Conservation (phyloP, 2,888 invertebrate species). For the Plebejus anna region DNA sequence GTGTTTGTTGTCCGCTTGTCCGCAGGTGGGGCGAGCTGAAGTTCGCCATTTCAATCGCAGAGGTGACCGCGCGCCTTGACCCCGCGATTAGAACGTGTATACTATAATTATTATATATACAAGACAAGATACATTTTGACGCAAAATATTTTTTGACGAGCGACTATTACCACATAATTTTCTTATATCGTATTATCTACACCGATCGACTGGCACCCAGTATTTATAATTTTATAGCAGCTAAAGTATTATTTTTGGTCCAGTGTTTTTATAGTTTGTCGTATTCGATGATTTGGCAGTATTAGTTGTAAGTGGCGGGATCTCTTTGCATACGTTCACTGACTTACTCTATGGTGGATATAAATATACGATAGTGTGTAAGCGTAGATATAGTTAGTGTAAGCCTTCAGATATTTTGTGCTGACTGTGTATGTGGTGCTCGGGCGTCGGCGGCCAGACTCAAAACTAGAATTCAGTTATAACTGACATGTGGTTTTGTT, state of each 20-base stretch:
- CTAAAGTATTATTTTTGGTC: conserved; percentile 55
- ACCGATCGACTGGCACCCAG: conserved; percentile 59
- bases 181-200: conserved; percentile 55
- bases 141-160: conserved; percentile 64
- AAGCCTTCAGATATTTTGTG: conserved; percentile 71
- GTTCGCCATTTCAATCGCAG: conserved; percentile 64
- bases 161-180: conserved; percentile 41
- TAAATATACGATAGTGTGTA: conserved; percentile 75
- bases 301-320: conserved; percentile 68
- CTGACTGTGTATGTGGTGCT: conserved; percentile 49
- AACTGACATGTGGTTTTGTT: neutral
- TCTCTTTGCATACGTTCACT: conserved; percentile 67
- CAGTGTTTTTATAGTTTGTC: conserved; percentile 31
- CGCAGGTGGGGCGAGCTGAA: conserved; percentile 57
- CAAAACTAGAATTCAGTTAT: neutral
- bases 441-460: conserved; percentile 21
- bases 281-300: conserved; percentile 62
- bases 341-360: conserved; percentile 68
- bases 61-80: conserved; percentile 44
- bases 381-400: conserved; percentile 62
- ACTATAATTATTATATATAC: conserved; percentile 52
- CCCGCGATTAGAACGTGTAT: conserved; percentile 68
- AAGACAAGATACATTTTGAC: conserved; percentile 49
- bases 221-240: conserved; percentile 57
- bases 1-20: neutral